These are phyloP conservation scores for Panopea generosa DNA, from an alignment of 2,888 invertebrate genomes.

Conservation along the genomic window DNA sequence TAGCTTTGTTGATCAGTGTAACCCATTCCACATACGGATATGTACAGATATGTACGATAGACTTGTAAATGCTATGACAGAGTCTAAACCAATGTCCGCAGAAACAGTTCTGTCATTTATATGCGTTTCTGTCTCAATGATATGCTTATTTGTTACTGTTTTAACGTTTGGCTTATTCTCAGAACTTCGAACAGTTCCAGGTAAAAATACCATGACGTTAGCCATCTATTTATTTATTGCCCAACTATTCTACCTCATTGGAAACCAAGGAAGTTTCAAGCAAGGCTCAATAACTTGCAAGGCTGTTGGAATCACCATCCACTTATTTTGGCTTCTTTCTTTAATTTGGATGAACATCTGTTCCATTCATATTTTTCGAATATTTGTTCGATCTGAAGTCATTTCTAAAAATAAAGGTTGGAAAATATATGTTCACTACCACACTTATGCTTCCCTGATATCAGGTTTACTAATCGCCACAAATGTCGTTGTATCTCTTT, in stretches of 20 bases:
- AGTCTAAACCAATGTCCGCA: too few relatives aligned
- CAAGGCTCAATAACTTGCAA: constrained; percentile 20
- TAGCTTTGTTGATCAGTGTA: not conserved
- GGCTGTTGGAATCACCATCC: constrained; percentile 34
- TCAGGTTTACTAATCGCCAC: constrained; percentile 15
- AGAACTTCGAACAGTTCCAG: constrained; percentile 42
- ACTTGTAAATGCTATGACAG: too few relatives aligned
- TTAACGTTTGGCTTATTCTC: constrained; percentile 36
- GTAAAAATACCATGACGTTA: constrained; percentile 50
- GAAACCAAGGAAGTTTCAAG: constrained; percentile 17
- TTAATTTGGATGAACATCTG: constrained; percentile 60
- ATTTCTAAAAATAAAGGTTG: not conserved
- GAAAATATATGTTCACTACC: constrained; percentile 27
- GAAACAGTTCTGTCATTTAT: constrained; percentile 25
- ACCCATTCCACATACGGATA: not conserved
- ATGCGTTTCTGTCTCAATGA: constrained; percentile 28
- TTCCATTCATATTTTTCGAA: constrained; percentile 37
- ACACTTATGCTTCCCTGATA: constrained; percentile 11
- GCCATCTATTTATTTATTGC: constrained; percentile 29
- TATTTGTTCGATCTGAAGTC: constrained; percentile 8
- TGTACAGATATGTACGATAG: constrained; percentile 11
- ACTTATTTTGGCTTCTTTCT: constrained; percentile 48
- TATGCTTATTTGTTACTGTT: constrained; percentile 32
- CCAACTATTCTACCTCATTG: constrained; percentile 24
- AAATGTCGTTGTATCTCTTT: constrained; percentile 27